Evolutionary conservation across 2,797 vertebrate genomes (phyloP).

Genomic region (Anguilla megastoma): DNA sequence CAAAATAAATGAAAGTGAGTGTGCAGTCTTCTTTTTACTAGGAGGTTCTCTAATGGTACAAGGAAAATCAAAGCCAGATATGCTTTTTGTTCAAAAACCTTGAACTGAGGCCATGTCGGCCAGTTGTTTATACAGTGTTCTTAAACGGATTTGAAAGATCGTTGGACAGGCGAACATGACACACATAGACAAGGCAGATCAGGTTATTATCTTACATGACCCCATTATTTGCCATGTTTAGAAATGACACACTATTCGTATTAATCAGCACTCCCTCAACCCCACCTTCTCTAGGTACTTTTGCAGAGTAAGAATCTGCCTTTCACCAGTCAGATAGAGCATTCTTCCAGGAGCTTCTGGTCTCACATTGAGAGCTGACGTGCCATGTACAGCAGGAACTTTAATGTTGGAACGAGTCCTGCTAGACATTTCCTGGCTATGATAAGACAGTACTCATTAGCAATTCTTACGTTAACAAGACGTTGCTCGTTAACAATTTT

Average conservation of each 20-base stretch:
- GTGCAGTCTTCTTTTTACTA: not conserved
- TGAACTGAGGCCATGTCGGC: not conserved
- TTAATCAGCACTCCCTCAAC: constrained; percentile 9
- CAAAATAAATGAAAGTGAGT: not conserved
- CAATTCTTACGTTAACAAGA: not conserved
- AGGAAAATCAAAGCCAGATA: not conserved
- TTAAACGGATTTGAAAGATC: not conserved
- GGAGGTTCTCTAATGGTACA: not conserved
- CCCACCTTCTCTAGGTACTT: constrained; percentile 26
- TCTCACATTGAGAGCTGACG: constrained; percentile 43
- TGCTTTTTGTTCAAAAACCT: not conserved
- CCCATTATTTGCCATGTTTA: constrained; percentile 24
- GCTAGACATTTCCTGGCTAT: constrained; percentile 1
- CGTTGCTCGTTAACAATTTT: not conserved
- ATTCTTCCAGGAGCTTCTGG: constrained; percentile 51
- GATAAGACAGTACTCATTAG: not conserved
- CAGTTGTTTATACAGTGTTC: not conserved
- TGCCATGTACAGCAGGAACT: constrained; percentile 52
- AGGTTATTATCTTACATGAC: not conserved
- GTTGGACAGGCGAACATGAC: constrained; percentile 30
- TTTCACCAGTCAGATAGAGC: constrained; percentile 52
- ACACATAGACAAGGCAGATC: constrained; percentile 41
- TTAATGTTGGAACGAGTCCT: constrained; percentile 62
- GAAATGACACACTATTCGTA: not conserved
- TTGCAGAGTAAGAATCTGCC: constrained; percentile 39